Evolutionary conservation across 2,888 invertebrate genomes (phyloP).

Genomic region (Xiphydria camelus): DNA sequence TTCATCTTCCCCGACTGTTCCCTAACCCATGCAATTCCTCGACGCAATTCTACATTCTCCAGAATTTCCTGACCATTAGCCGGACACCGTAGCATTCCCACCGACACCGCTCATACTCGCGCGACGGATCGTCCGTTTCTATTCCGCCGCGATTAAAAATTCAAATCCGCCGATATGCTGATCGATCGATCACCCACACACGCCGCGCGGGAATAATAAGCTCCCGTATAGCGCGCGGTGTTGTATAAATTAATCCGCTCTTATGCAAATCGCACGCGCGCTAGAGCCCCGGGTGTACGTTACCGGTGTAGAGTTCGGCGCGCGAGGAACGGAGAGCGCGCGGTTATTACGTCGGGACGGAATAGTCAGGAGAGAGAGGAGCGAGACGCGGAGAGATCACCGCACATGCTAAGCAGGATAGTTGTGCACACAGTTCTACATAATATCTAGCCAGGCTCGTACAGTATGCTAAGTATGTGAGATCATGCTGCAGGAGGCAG

Average conservation of each 20-base stretch:
- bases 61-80: too few relatives aligned
- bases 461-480: slow-evolving; percentile 15
- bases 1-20: too few relatives aligned
- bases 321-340: too few relatives aligned
- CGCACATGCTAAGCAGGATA: slow-evolving; percentile 14
- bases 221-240: background rate
- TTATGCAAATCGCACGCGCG: slow-evolving; percentile 32
- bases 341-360: too few relatives aligned
- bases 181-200: slow-evolving; percentile 9
- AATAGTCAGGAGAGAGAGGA: too few relatives aligned
- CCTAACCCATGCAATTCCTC: too few relatives aligned
- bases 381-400: background rate
- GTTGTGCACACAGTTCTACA: slow-evolving; percentile 13
- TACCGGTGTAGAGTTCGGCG: background rate
- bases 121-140: too few relatives aligned
- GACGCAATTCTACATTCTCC: too few relatives aligned
- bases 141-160: slow-evolving; percentile 8
- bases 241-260: slow-evolving; percentile 31
- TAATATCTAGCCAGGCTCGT: slow-evolving; percentile 5
- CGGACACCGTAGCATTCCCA: too few relatives aligned
- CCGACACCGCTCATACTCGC: too few relatives aligned
- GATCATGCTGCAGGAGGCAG: slow-evolving; percentile 6
- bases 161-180: slow-evolving; percentile 12
- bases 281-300: slow-evolving; percentile 16
- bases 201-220: slow-evolving; percentile 12